Evolutionary conservation across 2,113 vertebrate genomes (phyloP).

Genomic region (Osmerus eperlanus): DNA sequence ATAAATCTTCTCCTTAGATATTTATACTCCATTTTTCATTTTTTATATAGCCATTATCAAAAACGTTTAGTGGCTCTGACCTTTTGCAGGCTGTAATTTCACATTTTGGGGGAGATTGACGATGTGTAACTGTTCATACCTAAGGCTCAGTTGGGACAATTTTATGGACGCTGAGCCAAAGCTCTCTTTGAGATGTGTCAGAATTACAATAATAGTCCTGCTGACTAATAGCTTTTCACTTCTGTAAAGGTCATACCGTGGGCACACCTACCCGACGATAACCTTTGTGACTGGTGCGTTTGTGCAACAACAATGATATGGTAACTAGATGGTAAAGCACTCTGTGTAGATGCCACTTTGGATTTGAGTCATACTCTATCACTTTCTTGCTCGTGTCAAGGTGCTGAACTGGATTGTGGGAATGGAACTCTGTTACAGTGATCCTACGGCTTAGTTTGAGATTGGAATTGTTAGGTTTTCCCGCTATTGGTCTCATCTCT

Average conservation of each 20-base stretch:
- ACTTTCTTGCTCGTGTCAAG: too few relatives aligned
- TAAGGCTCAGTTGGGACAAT: constrained; percentile 64
- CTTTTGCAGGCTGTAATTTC: constrained; percentile 8
- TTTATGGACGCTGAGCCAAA: constrained; percentile 54
- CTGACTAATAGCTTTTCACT: constrained; percentile 65
- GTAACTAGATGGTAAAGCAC: too few relatives aligned
- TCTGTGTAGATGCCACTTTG: too few relatives aligned
- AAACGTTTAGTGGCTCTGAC: background rate
- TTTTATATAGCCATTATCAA: background rate
- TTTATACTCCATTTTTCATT: background rate
- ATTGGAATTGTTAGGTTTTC: background rate
- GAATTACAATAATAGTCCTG: constrained; percentile 59
- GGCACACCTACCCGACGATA: too few relatives aligned
- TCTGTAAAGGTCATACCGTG: too few relatives aligned
- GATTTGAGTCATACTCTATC: too few relatives aligned
- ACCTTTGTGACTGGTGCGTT: too few relatives aligned
- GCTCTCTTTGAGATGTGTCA: constrained; percentile 63
- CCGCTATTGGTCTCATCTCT: constrained; percentile 41
- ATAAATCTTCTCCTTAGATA: background rate
- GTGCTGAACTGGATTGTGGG: too few relatives aligned
- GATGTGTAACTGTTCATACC: constrained; percentile 26
- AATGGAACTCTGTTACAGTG: too few relatives aligned
- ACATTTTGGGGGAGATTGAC: constrained; percentile 14
- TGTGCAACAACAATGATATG: too few relatives aligned
- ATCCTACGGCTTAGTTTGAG: too few relatives aligned